phyloP scores from a whole-genome alignment of 2,888 invertebrate species.

The Acanthopleura granulata region DNA sequence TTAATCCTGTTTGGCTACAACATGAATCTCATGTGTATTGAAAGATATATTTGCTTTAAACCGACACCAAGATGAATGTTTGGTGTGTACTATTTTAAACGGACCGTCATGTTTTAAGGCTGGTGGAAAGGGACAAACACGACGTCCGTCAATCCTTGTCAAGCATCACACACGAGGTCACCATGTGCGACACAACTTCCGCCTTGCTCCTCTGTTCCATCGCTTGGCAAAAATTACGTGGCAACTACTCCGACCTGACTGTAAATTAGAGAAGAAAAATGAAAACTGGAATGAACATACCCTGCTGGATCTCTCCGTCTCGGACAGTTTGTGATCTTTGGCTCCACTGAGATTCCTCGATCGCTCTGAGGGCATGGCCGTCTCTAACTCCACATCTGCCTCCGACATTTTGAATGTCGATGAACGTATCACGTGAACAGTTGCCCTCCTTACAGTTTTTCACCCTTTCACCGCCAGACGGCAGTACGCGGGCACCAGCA shows the following conservation, averaged over 20 bases:
- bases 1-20: too few relatives aligned
- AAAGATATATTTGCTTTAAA: too few relatives aligned
- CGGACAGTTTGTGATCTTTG: slow-evolving; percentile 55
- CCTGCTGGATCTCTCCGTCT: slow-evolving; percentile 52
- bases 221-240: background rate
- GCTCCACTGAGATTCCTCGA: slow-evolving; percentile 35
- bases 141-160: too few relatives aligned
- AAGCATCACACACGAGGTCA: background rate
- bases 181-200: background rate
- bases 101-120: too few relatives aligned
- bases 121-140: too few relatives aligned
- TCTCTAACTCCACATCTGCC: slow-evolving; percentile 41
- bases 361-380: slow-evolving; percentile 39
- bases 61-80: too few relatives aligned
- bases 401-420: slow-evolving; percentile 58
- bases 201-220: background rate
- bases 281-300: slow-evolving; percentile 34
- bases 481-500: too few relatives aligned
- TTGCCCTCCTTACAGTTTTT: slow-evolving; percentile 15
- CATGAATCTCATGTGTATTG: too few relatives aligned
- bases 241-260: background rate
- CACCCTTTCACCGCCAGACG: background rate
- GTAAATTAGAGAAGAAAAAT: background rate
- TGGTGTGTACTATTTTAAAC: too few relatives aligned
- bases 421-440: slow-evolving; percentile 48